A percentile compares a stretch with the other conserved stretches of the same genome.
Conservation (phyloP, 2,888 invertebrate species). For the Drosophila anceps region DNA sequence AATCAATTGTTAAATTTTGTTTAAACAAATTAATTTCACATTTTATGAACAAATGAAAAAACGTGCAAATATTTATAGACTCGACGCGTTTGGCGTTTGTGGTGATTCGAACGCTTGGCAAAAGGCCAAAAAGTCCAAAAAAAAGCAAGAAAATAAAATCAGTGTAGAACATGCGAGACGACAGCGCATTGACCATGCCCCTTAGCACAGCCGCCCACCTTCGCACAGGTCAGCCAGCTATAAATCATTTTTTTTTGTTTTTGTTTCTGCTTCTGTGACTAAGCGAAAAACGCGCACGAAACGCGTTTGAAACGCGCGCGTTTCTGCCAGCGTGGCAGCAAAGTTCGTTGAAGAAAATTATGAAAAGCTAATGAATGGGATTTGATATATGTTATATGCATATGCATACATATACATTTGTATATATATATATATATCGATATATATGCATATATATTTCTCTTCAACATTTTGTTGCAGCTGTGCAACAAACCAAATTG, state of each 20-base stretch:
- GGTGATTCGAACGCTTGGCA: constrained; percentile 25
- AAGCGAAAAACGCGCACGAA: constrained; percentile 36
- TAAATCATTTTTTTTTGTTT: constrained; percentile 18
- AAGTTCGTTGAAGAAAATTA: constrained; percentile 3
- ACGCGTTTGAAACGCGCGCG: constrained; percentile 36
- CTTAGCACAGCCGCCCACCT: constrained; percentile 8
- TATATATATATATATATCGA: not conserved
- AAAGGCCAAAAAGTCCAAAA: constrained; percentile 19
- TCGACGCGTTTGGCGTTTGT: constrained; percentile 24
- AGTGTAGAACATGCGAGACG: constrained; percentile 32
- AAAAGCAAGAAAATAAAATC: not conserved
- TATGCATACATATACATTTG: not conserved
- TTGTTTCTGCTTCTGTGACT: constrained; percentile 36
- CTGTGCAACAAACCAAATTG: not conserved
- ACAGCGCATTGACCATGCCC: constrained; percentile 14
- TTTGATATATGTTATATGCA: no score
- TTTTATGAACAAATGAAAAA: constrained; percentile 16
- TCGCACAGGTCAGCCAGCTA: constrained; percentile 7
- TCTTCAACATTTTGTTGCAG: not conserved
- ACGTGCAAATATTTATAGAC: constrained; percentile 48
- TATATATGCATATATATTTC: not conserved
- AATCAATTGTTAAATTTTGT: not conserved
- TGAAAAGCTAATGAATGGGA: not conserved
- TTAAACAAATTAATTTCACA: not conserved
- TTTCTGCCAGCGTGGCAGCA: constrained; percentile 39